Evolutionary conservation across 2,113 vertebrate species (phyloP).

Genomic region (Apodemus sylvaticus): DNA sequence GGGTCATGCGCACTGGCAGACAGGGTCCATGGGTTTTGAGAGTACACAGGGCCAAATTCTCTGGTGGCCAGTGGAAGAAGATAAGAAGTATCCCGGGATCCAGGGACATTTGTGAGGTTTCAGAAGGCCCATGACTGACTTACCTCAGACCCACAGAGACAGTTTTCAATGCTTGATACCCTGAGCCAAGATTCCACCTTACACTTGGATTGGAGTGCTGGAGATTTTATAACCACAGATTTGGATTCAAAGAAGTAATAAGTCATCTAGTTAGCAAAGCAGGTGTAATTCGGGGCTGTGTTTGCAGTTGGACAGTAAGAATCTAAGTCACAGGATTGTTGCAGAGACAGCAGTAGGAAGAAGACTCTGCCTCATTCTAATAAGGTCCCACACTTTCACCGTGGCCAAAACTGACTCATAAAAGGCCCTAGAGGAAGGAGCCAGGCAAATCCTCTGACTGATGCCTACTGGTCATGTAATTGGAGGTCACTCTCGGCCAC

Average conservation of each 20-base stretch:
- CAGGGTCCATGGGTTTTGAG: not conserved
- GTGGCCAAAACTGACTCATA: not conserved
- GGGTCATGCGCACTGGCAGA: not conserved
- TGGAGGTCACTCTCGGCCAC: not conserved
- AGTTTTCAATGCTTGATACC: too few species aligned
- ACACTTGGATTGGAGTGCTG: not conserved
- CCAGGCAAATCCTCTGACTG: not conserved
- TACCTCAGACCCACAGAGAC: not conserved
- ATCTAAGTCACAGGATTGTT: conserved; percentile 1
- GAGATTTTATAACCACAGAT: not conserved
- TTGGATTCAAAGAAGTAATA: not conserved
- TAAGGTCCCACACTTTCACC: not conserved
- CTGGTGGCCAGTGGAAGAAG: not conserved
- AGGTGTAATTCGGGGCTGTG: not conserved
- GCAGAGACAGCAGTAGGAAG: not conserved
- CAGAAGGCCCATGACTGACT: not conserved
- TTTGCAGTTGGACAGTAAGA: conserved; percentile 5
- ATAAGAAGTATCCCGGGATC: not conserved
- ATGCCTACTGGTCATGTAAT: not conserved
- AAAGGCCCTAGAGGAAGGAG: not conserved
- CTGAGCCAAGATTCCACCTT: not conserved
- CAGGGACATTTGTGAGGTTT: not conserved
- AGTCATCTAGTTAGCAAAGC: not conserved
- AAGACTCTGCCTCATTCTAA: not conserved
- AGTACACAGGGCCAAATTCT: not conserved